Base-by-base conservation (phyloP, 2,888 invertebrate genomes). In the Mimumesa dahlbomi region DNA sequence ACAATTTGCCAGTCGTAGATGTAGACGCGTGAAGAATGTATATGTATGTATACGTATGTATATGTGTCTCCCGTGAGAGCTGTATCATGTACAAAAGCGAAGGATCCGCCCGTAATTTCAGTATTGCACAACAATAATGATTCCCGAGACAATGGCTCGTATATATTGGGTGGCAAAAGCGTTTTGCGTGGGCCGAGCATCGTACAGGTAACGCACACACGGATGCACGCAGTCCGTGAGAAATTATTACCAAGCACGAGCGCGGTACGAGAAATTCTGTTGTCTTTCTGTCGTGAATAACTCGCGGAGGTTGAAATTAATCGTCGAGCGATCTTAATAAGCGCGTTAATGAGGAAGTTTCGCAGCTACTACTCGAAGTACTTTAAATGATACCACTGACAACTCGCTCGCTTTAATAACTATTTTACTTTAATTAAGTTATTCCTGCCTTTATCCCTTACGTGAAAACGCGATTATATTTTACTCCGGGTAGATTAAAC, bases 91-190 rank as follows among this genome's bases (percentile, higher is more conserved):
- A 65, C 62, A 62, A 71, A n/a, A 66, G 70, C 64, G 73, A 77
- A 49, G 66, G 69, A 72, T 68, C 77, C 74, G 79, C 65, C 73
- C 67, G 80, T 69, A 73, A 72, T 82, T 83, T 83, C 72, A 81
- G 64, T 75, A 79, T 82, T 79, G 74, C 78, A 63, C 75, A 76
- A 74, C 77, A 75, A 78, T 83, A 81, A 82, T 79, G 82, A 81
- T 75, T 71, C 70, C 59, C 76, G 77, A 83, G 83, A 83, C 82
- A 83, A 83, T 83, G 76, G 83, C 76, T 82, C 82, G 82, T 81
- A 79, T 75, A 81, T 81, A 84, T 81, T 83, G 83, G 81, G 81
- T 82, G 82, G 84, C 79, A 80, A 76, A 81, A 84, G 80, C 80
- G 71, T 77, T 77, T 77, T 59, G 80, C 81, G 83, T 84, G 80